Evolutionary conservation across 2,797 vertebrate genomes (phyloP).

Genomic region (Cyclura pinguis): DNA sequence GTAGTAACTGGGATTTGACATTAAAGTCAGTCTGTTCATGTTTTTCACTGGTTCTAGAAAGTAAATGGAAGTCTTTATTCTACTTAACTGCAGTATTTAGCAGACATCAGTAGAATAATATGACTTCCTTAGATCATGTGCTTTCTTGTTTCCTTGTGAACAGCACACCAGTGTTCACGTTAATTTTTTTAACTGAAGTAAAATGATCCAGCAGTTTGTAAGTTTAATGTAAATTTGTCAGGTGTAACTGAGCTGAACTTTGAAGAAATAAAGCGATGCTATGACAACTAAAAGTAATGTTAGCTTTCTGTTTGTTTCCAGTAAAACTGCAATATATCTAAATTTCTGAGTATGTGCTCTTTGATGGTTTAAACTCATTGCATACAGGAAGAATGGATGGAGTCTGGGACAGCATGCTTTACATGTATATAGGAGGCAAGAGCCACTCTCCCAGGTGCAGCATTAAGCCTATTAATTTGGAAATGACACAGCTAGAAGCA

Average conservation of each 20-base stretch:
- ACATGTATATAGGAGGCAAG: not conserved
- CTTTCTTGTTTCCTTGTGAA: not conserved
- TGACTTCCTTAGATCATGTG: not conserved
- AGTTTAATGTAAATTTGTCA: not conserved
- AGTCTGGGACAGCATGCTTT: not conserved
- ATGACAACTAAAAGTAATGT: not conserved
- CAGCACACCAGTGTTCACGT: not conserved
- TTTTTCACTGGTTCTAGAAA: slow-evolving; percentile 3
- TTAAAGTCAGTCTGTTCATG: not conserved
- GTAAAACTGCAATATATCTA: not conserved
- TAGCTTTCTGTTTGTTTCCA: not conserved
- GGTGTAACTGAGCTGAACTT: not conserved
- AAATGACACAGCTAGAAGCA: not conserved
- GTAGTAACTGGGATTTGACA: slow-evolving; percentile 15
- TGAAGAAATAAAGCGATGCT: not conserved
- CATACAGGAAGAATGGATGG: not conserved
- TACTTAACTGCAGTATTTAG: not conserved
- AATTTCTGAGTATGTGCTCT: slow-evolving; percentile 3
- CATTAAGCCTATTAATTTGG: not conserved
- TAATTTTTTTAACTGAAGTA: not conserved
- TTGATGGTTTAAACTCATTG: not conserved
- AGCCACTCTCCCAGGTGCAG: no score
- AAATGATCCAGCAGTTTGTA: not conserved
- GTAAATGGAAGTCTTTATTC: not conserved
- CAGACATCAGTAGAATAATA: not conserved